A percentile compares a stretch with the other conserved stretches of the same genome.
Conservation (phyloP, 2,888 invertebrate species). For the Thera britannica region DNA sequence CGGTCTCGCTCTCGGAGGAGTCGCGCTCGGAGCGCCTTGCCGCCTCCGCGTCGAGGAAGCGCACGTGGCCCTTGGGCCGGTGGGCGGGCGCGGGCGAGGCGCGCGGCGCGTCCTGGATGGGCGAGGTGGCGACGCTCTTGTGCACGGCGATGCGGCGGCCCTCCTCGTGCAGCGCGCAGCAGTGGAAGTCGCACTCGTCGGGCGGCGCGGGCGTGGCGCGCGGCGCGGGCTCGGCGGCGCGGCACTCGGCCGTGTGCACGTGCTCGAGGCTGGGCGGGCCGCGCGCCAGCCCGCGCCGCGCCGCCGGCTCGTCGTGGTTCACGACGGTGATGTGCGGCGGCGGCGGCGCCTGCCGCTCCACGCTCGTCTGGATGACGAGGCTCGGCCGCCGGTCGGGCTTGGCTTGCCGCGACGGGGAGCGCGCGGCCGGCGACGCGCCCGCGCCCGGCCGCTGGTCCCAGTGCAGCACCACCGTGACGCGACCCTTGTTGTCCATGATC, state of each 20-base stretch:
- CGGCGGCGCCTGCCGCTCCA: constrained; percentile 88
- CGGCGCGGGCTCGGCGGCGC: constrained; percentile 81
- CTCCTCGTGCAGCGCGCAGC: constrained; percentile 97
- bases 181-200: constrained; percentile 98
- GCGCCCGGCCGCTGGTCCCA: constrained; percentile 95
- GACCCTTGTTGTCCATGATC: constrained; percentile 99
- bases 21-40: constrained; percentile 88
- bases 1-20: constrained; percentile 96
- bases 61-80: constrained; percentile 91
- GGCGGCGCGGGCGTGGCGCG: constrained; percentile 82
- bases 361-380: constrained; percentile 90
- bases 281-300: constrained; percentile 89
- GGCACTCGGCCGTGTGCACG: constrained; percentile 92
- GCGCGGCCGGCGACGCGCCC: constrained; percentile 86
- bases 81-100: constrained; percentile 86
- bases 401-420: constrained; percentile 78
- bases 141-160: constrained; percentile 96
- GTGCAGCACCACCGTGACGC: constrained; percentile 97
- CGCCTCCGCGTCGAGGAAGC: constrained; percentile 92
- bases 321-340: constrained; percentile 96
- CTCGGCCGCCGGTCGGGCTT: constrained; percentile 87
- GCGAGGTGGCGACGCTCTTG: constrained; percentile 96
- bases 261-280: constrained; percentile 88
- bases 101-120: constrained; percentile 92
- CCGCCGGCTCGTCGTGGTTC: constrained; percentile 93